Percentiles rank a stretch among this genome's conserved stretches.
Evolutionary conservation across 2,113 vertebrate species (phyloP).

Genomic region (Istiophorus platypterus): DNA sequence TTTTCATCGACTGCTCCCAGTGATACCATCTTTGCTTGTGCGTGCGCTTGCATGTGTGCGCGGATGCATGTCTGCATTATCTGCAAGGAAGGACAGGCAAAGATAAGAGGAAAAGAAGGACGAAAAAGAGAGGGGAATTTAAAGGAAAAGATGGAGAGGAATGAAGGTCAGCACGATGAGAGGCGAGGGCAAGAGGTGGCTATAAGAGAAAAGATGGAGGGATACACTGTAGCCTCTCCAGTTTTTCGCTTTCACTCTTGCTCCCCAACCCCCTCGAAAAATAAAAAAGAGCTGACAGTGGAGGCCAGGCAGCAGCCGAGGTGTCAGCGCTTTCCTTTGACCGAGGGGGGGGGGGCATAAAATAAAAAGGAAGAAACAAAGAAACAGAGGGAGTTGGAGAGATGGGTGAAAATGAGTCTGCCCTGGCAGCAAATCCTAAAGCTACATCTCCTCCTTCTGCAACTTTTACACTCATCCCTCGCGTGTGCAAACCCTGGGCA

Average conservation of each 20-base stretch:
- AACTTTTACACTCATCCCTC: slow-evolving; percentile 62
- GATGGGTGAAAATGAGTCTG: slow-evolving; percentile 63
- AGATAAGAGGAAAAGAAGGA: slow-evolving; percentile 70
- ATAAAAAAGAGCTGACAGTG: slow-evolving; percentile 83
- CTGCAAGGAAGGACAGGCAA: slow-evolving; percentile 63
- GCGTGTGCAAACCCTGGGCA: slow-evolving; percentile 59
- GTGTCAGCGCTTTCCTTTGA: slow-evolving; percentile 85
- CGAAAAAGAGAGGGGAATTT: slow-evolving; percentile 59
- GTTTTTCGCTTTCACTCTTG: slow-evolving; percentile 1
- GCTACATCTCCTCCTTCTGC: slow-evolving; percentile 48
- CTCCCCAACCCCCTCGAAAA: slow-evolving; percentile 40
- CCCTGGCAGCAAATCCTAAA: slow-evolving; percentile 60
- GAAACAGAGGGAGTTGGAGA: slow-evolving; percentile 25
- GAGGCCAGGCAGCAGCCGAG: slow-evolving; percentile 72
- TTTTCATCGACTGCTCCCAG: slow-evolving; percentile 69
- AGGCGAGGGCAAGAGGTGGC: slow-evolving; percentile 65
- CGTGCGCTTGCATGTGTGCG: slow-evolving; percentile 33
- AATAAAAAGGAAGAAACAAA: slow-evolving; percentile 49
- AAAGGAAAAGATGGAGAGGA: slow-evolving; percentile 52
- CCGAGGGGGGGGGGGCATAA: slow-evolving; percentile 22
- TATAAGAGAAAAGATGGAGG: slow-evolving; percentile 19
- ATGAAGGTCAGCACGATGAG: slow-evolving; percentile 75
- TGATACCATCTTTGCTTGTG: slow-evolving; percentile 72
- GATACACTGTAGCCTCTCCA: slow-evolving; percentile 28
- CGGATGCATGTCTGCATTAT: slow-evolving; percentile 63